Conservation (phyloP, 2,888 invertebrate genomes). For the Agrochola macilenta region DNA sequence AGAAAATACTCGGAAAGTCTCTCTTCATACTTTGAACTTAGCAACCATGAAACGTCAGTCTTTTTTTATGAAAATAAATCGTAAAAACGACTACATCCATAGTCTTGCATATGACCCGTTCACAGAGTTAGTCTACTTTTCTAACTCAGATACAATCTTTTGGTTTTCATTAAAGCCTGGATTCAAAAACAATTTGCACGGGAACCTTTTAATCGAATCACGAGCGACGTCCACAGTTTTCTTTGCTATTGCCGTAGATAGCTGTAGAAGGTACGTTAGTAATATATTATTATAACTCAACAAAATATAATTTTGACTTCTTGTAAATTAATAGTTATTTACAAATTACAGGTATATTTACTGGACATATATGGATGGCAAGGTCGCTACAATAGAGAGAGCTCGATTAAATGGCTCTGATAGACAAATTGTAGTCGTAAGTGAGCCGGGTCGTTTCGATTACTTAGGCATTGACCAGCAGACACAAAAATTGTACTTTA, state of each 20-base stretch:
- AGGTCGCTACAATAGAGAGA: neutral
- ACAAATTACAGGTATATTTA: constrained; percentile 11
- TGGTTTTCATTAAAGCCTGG: constrained; percentile 3
- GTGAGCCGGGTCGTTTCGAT: neutral
- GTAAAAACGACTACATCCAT: rapidly evolving
- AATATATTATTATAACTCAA: neutral
- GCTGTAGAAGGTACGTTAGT: neutral
- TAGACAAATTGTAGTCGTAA: neutral
- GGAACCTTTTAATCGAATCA: neutral
- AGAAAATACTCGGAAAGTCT: too few relatives aligned
- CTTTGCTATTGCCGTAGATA: neutral
- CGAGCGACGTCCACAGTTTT: too few relatives aligned
- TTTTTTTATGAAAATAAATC: neutral
- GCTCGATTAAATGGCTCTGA: too few relatives aligned
- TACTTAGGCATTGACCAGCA: neutral
- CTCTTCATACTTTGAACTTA: neutral
- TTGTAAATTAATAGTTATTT: neutral
- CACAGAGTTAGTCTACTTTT: neutral
- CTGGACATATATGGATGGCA: neutral
- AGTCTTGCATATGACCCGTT: neutral
- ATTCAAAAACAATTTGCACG: neutral
- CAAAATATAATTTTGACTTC: neutral
- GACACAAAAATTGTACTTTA: constrained; percentile 3
- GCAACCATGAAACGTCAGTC: neutral
- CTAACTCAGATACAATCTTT: neutral